Evolutionary conservation across 2,888 invertebrate species (phyloP).

Genomic region (Oxycera nigricornis): DNA sequence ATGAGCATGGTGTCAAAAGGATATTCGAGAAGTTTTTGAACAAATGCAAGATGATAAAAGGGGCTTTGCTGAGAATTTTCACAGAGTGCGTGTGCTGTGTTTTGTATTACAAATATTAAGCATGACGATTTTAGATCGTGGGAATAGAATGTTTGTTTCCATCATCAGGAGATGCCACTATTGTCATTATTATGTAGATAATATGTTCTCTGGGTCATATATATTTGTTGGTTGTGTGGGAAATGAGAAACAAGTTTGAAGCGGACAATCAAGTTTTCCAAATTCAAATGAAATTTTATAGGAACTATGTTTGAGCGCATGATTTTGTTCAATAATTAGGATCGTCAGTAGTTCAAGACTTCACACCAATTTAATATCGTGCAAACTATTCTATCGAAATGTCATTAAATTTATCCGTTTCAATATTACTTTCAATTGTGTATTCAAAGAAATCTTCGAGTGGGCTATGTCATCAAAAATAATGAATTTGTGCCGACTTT

Average conservation of each 20-base stretch:
- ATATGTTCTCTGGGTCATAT: background rate
- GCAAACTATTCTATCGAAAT: no score
- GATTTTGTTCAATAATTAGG: no score
- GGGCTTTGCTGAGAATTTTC: conserved; percentile 9
- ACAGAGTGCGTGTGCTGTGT: conserved; percentile 6
- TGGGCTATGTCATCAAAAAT: no score
- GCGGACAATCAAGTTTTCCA: background rate
- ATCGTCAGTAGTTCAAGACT: no score
- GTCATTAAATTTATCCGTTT: no score
- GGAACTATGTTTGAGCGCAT: no score
- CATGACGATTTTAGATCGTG: conserved; percentile 33
- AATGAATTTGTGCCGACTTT: no score
- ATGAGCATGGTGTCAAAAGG: background rate
- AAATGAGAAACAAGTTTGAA: conserved; percentile 12
- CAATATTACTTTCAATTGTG: no score
- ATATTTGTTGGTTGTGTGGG: background rate
- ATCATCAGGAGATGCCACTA: conserved; percentile 37
- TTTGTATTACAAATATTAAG: background rate
- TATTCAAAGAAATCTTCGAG: no score
- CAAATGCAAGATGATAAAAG: conserved; percentile 21
- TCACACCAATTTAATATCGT: no score
- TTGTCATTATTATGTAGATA: conserved; percentile 14
- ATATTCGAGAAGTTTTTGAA: background rate
- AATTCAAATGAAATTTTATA: conserved; percentile 3
- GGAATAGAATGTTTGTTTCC: conserved; percentile 37